A percentile compares a stretch with the other conserved stretches of the same genome.
phyloP scores from a whole-genome alignment of 2,113 vertebrate species.

The Rafetus swinhoei region DNA sequence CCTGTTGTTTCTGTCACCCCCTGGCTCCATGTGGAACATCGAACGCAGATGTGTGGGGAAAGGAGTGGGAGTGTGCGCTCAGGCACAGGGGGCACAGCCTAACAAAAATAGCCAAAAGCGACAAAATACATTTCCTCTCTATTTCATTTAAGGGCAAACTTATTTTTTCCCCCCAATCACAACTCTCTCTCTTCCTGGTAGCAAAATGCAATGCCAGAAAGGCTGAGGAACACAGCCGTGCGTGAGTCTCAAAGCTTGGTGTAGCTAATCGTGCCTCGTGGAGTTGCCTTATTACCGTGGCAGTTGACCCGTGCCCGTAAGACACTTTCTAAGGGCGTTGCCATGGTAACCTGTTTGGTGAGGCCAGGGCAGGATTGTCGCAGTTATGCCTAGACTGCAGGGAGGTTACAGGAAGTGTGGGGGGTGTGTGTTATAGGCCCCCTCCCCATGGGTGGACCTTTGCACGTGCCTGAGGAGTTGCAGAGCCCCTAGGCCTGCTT shows the following conservation, averaged over 20 bases:
- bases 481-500: background rate
- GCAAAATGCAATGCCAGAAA: background rate
- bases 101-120: background rate
- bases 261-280: background rate
- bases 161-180: background rate
- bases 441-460: background rate
- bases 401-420: background rate
- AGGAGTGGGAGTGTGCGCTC: background rate
- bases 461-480: background rate
- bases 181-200: background rate
- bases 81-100: background rate
- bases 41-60: slow-evolving; percentile 26
- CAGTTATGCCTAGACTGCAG: background rate
- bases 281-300: background rate
- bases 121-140: background rate
- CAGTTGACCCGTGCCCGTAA: background rate
- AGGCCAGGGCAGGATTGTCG: background rate
- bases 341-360: background rate
- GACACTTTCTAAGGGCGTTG: background rate
- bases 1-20: slow-evolving; percentile 64
- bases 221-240: background rate
- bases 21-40: slow-evolving; percentile 43
- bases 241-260: background rate
- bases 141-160: background rate
- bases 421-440: background rate